Base-by-base conservation (phyloP, 2,888 invertebrate genomes). In the Epistrophe eligans region DNA sequence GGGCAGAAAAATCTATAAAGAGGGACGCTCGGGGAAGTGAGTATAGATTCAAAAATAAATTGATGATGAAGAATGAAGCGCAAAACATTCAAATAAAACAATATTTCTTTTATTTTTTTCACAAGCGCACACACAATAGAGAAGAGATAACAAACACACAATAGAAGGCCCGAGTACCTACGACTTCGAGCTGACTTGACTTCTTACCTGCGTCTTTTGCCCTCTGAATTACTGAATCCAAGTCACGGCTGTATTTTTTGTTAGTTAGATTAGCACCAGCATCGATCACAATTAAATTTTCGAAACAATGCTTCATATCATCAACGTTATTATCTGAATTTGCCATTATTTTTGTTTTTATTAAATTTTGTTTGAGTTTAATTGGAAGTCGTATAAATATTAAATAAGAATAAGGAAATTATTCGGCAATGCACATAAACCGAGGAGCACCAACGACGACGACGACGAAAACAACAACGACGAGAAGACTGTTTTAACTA, bases 181-280 rank as follows among this genome's bases (percentile, higher is more conserved):
- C 35, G 35, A 35, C 35, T 35, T 8, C 8, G 38, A 62, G 13
- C 35, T 32, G 48, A 60, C 19, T 43, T 64, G 52, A 55, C 55
- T 32, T 24, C 90, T 91, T 93, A 97, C 97, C 98, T 93, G 98
- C 96, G 94, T 98, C 98, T 94, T 97, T 97, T 89, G 98, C 98
- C 93, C 98, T 95, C 93, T 97, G 96, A 88, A 98, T 95, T 10
- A 98, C 98, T 83, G 97, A 96, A 93, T 98, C 98, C 92, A 98
- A 94, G 94, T 98, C 98, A 93, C 97, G 95, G 92, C 96, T 95
- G 93, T 97, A 98, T 93, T 98, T 98, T 93, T 98, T 98, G 93
- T 98, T 98, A 35, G 97, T 98, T 91, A 98, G 94, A 95, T 98
- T 98, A 83, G 98, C 98, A 90, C 98, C 98, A 89, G 97, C 96